Percentiles rank a stretch among this genome's conserved stretches.
Conservation (phyloP, 2,888 invertebrate species). For the Sinodicranocentrus sp. region DNA sequence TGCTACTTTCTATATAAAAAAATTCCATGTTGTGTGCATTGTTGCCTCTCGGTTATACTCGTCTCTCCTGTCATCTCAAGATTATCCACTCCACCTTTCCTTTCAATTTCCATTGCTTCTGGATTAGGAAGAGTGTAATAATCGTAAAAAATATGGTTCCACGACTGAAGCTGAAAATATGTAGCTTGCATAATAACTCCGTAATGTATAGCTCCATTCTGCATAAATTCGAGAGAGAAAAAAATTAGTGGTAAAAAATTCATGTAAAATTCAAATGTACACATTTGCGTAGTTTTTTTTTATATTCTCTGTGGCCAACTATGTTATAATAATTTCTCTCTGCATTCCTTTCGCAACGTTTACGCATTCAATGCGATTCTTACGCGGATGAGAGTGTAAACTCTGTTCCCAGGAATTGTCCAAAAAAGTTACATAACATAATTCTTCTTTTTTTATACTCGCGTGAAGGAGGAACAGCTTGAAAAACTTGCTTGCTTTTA, state of each 20-base stretch:
- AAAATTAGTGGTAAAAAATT: neutral
- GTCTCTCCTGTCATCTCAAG: conserved; percentile 22
- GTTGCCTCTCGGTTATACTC: neutral
- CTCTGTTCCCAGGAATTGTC: conserved; percentile 21
- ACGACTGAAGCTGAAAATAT: conserved; percentile 23
- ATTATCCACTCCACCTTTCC: conserved; percentile 51
- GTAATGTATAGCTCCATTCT: no score
- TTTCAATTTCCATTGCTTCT: conserved; percentile 2
- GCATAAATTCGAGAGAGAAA: neutral
- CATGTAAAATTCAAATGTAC: conserved; percentile 27
- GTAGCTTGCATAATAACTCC: no score
- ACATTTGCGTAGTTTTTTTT: conserved; percentile 25
- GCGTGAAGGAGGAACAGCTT: no score
- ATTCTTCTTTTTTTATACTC: no score
- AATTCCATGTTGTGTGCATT: conserved; percentile 1
- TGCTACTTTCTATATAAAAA: conserved; percentile 27
- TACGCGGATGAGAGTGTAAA: no score
- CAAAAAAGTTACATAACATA: conserved; percentile 26
- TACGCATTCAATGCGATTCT: no score
- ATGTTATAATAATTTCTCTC: neutral
- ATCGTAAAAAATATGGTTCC: conserved; percentile 29
- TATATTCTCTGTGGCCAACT: neutral
- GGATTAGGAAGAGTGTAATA: conserved; percentile 32
- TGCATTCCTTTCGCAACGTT: neutral
- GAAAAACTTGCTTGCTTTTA: conserved; percentile 13